Base-by-base conservation (phyloP, 2,888 invertebrate genomes). In the Lasioglossum leucozonium region DNA sequence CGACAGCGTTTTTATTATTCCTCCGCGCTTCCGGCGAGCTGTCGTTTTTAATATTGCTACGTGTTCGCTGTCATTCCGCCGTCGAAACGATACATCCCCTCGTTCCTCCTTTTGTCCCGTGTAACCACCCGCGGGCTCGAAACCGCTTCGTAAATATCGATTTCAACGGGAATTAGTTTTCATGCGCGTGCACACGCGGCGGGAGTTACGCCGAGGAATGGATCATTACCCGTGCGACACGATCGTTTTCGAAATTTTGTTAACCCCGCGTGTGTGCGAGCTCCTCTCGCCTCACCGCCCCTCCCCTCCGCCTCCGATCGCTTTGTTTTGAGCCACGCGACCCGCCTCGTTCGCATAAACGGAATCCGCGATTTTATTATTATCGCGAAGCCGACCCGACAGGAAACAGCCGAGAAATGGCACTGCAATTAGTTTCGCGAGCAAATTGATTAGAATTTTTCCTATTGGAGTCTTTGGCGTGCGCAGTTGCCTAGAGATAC, bases 1-100 rank as follows among this genome's bases (percentile, higher is more conserved):
- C 69, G 73, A 71, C 42, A 55, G 30, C 58, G 44, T 81, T 76
- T 76, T 58, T 47, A 58, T 62, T 80, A 58, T 47, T 47, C 30
- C 71, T 44, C 62, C 47, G n/a, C 16, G 37, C 16, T n/a, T 69
- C n/a, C 51, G 37, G 42, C 37, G 30, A 11, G 11, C 42, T 47
- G 51, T 65, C 47, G 47, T 40, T 79, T 47, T 79, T 40, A 79
- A 72, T 47, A 81, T 47, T 71, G 47, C 47, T 26, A 18, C 47
- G 26, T 67, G 40, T 40, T 74, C 73, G 73, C 55, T 18, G 76
- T 55, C 67, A n/a, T 30, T 37, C 62, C 40, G 65, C 37, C 22
- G 73, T 47, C 22, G 22, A 34, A 65, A 22, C 1, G 26, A 67
- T 51, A 51, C n/a, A 51, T 51, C 44, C 30, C 26, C 34, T 40